Base-by-base conservation (phyloP, 2,113 vertebrate genomes). In the Sitta europaea region DNA sequence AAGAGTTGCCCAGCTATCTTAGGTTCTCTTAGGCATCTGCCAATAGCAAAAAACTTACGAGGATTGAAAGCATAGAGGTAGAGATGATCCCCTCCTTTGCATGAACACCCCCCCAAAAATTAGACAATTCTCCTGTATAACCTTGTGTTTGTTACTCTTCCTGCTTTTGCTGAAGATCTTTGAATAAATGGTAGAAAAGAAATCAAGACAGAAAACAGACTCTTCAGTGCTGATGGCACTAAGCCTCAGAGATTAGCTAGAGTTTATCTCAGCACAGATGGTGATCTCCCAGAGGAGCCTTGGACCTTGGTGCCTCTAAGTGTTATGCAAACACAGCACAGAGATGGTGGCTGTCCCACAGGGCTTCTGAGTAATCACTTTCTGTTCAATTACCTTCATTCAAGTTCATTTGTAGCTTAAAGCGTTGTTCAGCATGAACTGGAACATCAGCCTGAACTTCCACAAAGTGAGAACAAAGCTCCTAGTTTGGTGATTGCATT, bases 261-360 rank as follows among this genome's bases (percentile, higher is more conserved):
- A 75, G 92, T 90, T 93, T 94, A 77, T 95, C 79, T 94, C 68
- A 76, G 79, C 94, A 77, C 94, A 97, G 95, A 92, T 90, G 86
- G 92, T 12, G 51, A 92, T 86, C 54, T 59, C 74, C 59, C 86
- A 70, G 86, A 95, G 88, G 82, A 95, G 58, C 62, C 42, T 68
- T 80, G 95, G 86, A 93, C 92, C 67, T 86, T 90, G 67, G 72
- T 93, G 79, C 72, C 36, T 88, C 53, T 28, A 38, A 78, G 85
- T 42, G 87, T 87, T 95, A 28, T 66, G 90, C 89, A 96, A 94
- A 96, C 76, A 95, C 76, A 82, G 74, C 82, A 22, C 66, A 73
- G 89, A 87, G 84, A 79, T 50, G 78, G 93, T 91, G 83, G 28
- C 68, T 89, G 86, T 89, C 93, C 86, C 95, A 82, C 61, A 57